phyloP scores from a whole-genome alignment of 2,113 vertebrate genomes.

The Physeter macrocephalus region DNA sequence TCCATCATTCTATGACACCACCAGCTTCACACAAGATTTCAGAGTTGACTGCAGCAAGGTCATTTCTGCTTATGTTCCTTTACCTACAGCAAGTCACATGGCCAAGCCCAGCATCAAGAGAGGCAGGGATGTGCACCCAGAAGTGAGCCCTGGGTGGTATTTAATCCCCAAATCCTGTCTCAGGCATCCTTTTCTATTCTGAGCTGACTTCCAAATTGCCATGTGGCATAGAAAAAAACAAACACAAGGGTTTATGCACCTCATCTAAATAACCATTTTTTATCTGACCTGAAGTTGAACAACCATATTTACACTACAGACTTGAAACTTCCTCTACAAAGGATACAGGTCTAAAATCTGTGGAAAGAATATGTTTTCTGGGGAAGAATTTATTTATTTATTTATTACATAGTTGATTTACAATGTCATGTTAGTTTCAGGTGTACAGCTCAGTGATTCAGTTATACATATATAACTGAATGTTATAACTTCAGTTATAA shows the following conservation, averaged over 20 bases:
- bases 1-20: background rate
- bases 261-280: background rate
- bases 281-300: background rate
- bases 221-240: background rate
- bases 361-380: background rate
- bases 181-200: background rate
- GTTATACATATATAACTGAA: too few relatives aligned
- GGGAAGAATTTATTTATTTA: background rate
- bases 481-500: too few relatives aligned
- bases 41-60: background rate
- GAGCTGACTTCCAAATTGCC: background rate
- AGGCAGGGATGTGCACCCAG: background rate
- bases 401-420: background rate
- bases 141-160: background rate
- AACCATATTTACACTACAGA: background rate
- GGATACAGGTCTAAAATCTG: background rate
- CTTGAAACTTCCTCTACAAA: background rate
- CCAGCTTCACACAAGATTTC: background rate
- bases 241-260: background rate
- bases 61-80: background rate
- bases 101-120: background rate
- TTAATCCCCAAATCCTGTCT: background rate
- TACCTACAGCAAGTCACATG: background rate
- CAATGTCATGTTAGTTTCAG: background rate
- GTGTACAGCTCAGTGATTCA: background rate